Evolutionary conservation across 2,797 vertebrate genomes (phyloP).

Genomic region (Kryptolebias ocellatus): DNA sequence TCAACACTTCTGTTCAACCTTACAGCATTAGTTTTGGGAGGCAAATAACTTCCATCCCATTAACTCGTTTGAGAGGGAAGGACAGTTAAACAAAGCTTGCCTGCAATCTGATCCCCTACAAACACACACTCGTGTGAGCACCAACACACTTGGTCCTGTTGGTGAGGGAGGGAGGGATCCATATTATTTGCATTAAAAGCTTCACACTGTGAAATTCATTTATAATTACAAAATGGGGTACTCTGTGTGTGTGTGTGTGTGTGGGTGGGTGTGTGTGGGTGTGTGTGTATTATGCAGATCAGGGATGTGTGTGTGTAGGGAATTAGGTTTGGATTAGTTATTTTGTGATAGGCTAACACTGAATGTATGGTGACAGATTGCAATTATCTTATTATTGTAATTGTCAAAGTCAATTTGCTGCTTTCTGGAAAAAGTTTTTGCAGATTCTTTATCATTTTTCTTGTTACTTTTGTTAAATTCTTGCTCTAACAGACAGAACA

Average conservation of each 20-base stretch:
- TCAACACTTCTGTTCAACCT: slow-evolving; percentile 83
- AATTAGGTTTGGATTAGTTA: slow-evolving; percentile 70
- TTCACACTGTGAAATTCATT: slow-evolving; percentile 82
- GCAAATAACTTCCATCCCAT: slow-evolving; percentile 94
- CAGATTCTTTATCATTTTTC: not conserved
- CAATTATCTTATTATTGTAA: slow-evolving; percentile 84
- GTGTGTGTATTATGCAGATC: slow-evolving; percentile 76
- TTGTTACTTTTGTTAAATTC: not conserved
- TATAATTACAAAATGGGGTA: slow-evolving; percentile 79
- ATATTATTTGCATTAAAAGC: slow-evolving; percentile 86
- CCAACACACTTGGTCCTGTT: slow-evolving; percentile 39
- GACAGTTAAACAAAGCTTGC: slow-evolving; percentile 86
- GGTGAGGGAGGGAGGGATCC: slow-evolving; percentile 58
- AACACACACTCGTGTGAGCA: slow-evolving; percentile 25
- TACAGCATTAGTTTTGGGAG: slow-evolving; percentile 69
- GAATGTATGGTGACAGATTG: slow-evolving; percentile 82
- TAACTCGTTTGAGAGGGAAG: slow-evolving; percentile 90
- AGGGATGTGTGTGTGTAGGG: slow-evolving; percentile 59
- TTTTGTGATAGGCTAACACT: slow-evolving; percentile 78
- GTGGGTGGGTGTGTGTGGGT: slow-evolving; percentile 74
- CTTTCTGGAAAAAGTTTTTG: slow-evolving; percentile 22
- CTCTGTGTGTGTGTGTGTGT: slow-evolving; percentile 65
- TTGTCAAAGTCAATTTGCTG: slow-evolving; percentile 79
- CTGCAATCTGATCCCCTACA: slow-evolving; percentile 79
- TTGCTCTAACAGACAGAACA: slow-evolving; percentile 2